These are phyloP conservation scores for Thereuonema tuberculata DNA, from an alignment of 1,140 invertebrate genomes.

Conservation along the genomic window DNA sequence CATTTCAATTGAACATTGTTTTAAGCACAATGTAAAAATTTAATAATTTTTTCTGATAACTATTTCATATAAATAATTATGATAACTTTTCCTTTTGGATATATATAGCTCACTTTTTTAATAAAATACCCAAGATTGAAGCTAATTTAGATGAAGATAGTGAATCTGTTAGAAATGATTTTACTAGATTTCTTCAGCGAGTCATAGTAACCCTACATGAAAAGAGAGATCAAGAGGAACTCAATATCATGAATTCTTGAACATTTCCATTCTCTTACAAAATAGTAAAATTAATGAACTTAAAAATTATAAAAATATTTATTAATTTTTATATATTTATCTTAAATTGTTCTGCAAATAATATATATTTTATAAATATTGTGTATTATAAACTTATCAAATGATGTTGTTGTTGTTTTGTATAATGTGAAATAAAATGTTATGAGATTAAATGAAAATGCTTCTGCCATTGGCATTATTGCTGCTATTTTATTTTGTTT, in stretches of 20 bases:
- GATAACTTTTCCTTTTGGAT: too few species aligned
- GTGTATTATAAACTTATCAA: background rate
- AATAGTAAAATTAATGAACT: background rate
- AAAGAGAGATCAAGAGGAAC: slow-evolving; percentile 38
- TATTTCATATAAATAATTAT: too few species aligned
- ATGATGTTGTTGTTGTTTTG: too few species aligned
- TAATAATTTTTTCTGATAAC: background rate
- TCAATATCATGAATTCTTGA: slow-evolving; percentile 33
- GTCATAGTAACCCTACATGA: slow-evolving; percentile 41
- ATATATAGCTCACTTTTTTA: slow-evolving; percentile 50
- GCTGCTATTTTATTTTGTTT: too few species aligned
- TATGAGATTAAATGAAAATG: too few species aligned
- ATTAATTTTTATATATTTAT: background rate
- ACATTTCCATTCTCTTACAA: too few species aligned
- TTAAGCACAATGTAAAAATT: background rate
- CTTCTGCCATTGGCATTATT: too few species aligned
- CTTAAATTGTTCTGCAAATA: background rate
- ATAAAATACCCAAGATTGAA: slow-evolving; percentile 45
- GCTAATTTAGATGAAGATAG: slow-evolving; percentile 49
- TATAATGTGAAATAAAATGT: too few species aligned
- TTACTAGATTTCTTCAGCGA: slow-evolving; percentile 45
- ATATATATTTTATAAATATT: background rate
- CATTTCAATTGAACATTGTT: too few species aligned
- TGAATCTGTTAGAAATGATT: slow-evolving; percentile 46
- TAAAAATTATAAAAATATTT: background rate